Evolutionary conservation across 2,888 invertebrate species (phyloP), one percentile per base, ranked within the genome.

Genomic region (Ornithoptera alexandrae): DNA sequence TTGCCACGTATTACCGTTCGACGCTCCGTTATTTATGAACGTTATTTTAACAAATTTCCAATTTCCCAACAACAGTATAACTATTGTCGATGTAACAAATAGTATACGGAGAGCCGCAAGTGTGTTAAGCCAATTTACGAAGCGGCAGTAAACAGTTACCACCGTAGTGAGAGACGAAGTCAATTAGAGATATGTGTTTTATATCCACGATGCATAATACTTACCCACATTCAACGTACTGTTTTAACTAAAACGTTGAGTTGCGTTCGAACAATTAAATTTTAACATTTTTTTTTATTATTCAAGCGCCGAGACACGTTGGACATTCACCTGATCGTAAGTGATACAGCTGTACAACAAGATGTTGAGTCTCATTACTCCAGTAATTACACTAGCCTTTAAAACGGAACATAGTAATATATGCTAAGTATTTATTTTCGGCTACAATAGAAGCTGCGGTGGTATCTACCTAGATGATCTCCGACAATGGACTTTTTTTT

Each of bases 51-150:
- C 20, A 1, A 57, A 66, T 56, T 60, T 59, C 46, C 57, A 65
- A 57, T 42, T 65, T 58, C 57, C 57, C 30, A 58, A 59, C 50
- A 60, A 60, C 24, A 64, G 50, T 36, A 68, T 59, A 39, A 22
- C 53, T 42, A 67, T 65, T 57, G n/a, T 24, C n/a, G 20, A 60
- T 57, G 22, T 24, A 30, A 56, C 22, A 42, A n/a, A 61, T 61
- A 56, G 18, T 69, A 56, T 61, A 61, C 56, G 53, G 68, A 61
- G 46, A 69, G 69, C 42, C 36, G 18, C 24, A 62, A 58, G 65
- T 69, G 69, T 65, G 68, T 20, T 61, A 69, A 39, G 56, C 69
- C 69, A 69, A 69, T 69, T 61, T 69, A 57, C 69, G 61, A 69
- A 39, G 65, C 61, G 69, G 56, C 69, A 39, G 65, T 36, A 61